phyloP scores from a whole-genome alignment of 1,140 invertebrate genomes.

The Caerostris extrusa region DNA sequence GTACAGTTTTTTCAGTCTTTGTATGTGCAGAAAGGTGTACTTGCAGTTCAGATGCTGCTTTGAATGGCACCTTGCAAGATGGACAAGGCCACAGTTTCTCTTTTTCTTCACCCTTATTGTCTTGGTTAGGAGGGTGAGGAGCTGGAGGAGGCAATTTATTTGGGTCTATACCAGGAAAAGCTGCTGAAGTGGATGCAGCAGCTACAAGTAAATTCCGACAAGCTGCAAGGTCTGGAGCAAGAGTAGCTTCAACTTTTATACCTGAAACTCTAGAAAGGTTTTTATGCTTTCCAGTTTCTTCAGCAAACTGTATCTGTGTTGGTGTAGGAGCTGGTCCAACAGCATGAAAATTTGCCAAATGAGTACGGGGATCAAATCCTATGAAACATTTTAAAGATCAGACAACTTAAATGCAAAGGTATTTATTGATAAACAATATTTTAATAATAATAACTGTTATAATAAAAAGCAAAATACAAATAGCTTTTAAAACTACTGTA shows the following conservation, averaged over 20 bases:
- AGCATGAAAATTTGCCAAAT: slow-evolving; percentile 78
- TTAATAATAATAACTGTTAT: too few relatives aligned
- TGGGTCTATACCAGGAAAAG: slow-evolving; percentile 77
- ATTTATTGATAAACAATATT: too few relatives aligned
- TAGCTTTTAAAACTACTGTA: too few relatives aligned
- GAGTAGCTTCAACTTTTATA: slow-evolving; percentile 75
- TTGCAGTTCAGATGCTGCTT: slow-evolving; percentile 78
- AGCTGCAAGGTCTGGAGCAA: slow-evolving; percentile 73
- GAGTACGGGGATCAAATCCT: slow-evolving; percentile 78
- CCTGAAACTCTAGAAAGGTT: slow-evolving; percentile 56
- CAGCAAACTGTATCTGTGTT: slow-evolving; percentile 74
- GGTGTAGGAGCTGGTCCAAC: slow-evolving; percentile 73
- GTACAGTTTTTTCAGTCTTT: slow-evolving; percentile 78
- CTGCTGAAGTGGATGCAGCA: slow-evolving; percentile 72
- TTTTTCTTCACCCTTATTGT: slow-evolving; percentile 66
- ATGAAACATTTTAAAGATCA: too few relatives aligned
- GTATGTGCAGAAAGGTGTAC: slow-evolving; percentile 78
- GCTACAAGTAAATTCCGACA: slow-evolving; percentile 73
- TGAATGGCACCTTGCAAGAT: slow-evolving; percentile 79
- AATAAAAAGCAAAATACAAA: too few relatives aligned
- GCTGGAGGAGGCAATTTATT: slow-evolving; percentile 74
- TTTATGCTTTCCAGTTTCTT: slow-evolving; percentile 71
- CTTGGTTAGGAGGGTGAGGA: slow-evolving; percentile 23
- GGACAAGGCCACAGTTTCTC: slow-evolving; percentile 79
- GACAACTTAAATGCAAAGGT: too few relatives aligned